Evolutionary conservation across 2,113 vertebrate species (phyloP), one percentile per base, ranked within the genome.

Genomic region (Murina feae): DNA sequence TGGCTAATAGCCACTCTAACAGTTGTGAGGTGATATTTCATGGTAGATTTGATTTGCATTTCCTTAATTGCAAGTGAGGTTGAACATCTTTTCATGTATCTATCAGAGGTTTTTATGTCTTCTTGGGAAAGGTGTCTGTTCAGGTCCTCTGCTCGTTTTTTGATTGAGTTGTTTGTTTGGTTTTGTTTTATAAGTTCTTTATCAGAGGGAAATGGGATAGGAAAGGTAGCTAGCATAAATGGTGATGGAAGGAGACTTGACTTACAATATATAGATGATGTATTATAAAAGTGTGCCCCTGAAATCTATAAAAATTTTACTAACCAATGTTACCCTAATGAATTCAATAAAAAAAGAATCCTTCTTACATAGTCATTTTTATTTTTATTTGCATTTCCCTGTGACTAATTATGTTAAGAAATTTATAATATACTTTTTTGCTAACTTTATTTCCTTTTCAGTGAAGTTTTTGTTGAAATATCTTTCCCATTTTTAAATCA

Each of bases 371-470:
- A 74, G 11, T 91, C 39, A 25, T 60, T 82, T 58, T 47, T 9
- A 25, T 60, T 93, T 93, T 76, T 60, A 79, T 82, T 86, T 93
- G 17, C 4, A 90, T 90, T 86, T 76, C 23, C 35, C 49, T 84
- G 20, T 75, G 55, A 39, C 4, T 60, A 87, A 65, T 72, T 44
- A 42, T 79, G 3, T 8, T 66, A 30, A 55, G 2, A 30, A 72
- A 51, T 3, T 83, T 72, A 78, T 76, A 28, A 53, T 65, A 17
- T 47, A 88, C 20, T 85, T 76, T 51, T 23, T 69, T 39, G 9
- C 28, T 35, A 93, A 55, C 20, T 74, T 23, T 32, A 58, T 88
- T 69, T 79, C 65, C 81, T 85, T 14, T 69, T 95, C 28, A 78
- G 18, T 82, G 16, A 93, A 78, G 7, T 93, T 7, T 65, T 65